Base-by-base conservation (phyloP, 2,113 vertebrate species). In the Silurus glanis region DNA sequence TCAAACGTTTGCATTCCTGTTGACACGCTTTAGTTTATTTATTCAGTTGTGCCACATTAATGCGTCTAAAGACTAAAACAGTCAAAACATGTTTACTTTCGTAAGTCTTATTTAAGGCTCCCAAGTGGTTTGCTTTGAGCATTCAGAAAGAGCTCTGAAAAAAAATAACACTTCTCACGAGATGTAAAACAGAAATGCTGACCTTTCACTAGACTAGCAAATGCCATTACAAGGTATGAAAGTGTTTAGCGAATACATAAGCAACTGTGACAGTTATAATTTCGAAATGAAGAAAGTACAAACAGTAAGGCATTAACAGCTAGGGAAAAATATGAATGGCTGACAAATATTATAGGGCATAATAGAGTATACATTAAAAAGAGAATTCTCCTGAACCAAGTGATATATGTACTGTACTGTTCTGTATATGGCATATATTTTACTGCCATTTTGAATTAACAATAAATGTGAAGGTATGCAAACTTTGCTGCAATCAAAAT, bases 51-150 rank as follows among this genome's bases (percentile, higher is more conserved):
- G 71, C 47, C 37, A 21, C 69, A 72, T 72, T 23, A 51, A 75
- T 6, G 71, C 13, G 19, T 51, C 45, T 47, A 49, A 75, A 51
- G 47, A 75, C 71, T 47, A 23, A 49, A 23, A 51, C 45, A 75
- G 71, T 75, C 71, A 75, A 75, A 75, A 75, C 45, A 75, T 76
- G 51, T 59, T 21, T 80, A 58, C 16, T 80, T 37, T 53, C 19
- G 51, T 78, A 2, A 21, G 25, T 80, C 16, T 12, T 45, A 16
- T 56, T 56, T 55, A 37, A 80, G 25, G 25, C 67, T 45, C 6
- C 45, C 37, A 71, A 19, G 28, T 23, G 5, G 12, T 6, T n/a
- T 75, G 47, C 47, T 49, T 51, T 75, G 49, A n/a, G 49, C 5
- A 79, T 14, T 28, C 74, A 58, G 58, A 7, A 37, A 37, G 17